Evolutionary conservation across 1,140 invertebrate genomes (phyloP), one percentile per base, ranked within the genome.

Genomic region (Paraescarpia echinospica): DNA sequence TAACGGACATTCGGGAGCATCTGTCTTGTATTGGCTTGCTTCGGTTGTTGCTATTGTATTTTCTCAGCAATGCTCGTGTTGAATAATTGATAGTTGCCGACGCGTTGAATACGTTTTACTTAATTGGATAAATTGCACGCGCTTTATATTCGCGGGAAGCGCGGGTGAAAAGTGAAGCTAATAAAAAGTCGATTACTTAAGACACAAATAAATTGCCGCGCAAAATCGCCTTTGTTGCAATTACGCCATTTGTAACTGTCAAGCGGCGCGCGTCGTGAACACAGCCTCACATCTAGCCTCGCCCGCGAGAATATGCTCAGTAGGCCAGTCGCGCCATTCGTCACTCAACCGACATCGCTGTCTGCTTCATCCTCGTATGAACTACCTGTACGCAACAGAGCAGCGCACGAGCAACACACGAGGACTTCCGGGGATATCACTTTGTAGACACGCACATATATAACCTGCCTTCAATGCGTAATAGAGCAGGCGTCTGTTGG

Each of bases 151-250:
- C 59, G 59, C 59, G 0, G 59, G 59, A 77, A 77, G 59, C 8
- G 59, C 59, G 59, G 59, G 59, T 77, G 59, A 77, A 77, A 77
- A 77, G 59, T 77, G 59, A 77, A 77, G 59, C 59, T 77, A 77
- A 77, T 77, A 77, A 77, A 77, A 77, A 77, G 59, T 77, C 59
- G 59, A 77, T 77, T 77, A 77, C 59, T 77, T 77, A 77, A 77
- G 59, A 77, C 59, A 77, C 18, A 77, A 77, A 77, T 77, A 77
- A 77, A 77, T 77, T 77, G 59, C 59, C 59, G 59, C 59, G 59
- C 59, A 18, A 77, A 77, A 77, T 77, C 59, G 59, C 14, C 59
- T 77, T 77, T 77, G 59, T 77, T 77, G 59, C 59, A 77, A 77
- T 77, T 77, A 77, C 59, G 59, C 59, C 22, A 77, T 77, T 77